phyloP scores from a whole-genome alignment of 1,140 invertebrate genomes.

The Trichonephila clavipes region DNA sequence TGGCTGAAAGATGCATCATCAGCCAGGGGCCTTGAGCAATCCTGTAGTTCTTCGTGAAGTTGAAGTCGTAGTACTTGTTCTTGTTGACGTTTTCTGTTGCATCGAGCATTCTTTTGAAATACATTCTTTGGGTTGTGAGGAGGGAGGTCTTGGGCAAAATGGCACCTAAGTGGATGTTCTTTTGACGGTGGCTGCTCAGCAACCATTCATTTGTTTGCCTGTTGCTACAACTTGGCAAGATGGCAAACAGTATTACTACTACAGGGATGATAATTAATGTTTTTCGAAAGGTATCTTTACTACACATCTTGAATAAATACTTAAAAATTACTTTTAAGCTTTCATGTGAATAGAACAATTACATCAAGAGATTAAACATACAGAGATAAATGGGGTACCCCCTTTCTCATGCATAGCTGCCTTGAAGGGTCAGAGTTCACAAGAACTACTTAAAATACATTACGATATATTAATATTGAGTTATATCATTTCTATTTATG shows the following conservation, averaged over 20 bases:
- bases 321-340: not conserved
- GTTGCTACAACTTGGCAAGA: not conserved
- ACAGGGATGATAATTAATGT: not conserved
- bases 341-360: not conserved
- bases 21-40: slow-evolving; percentile 46
- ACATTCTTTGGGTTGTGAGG: slow-evolving; percentile 84
- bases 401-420: slow-evolving; percentile 40
- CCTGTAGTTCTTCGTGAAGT: slow-evolving; percentile 61
- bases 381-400: not conserved
- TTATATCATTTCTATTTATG: not conserved
- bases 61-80: slow-evolving; percentile 80
- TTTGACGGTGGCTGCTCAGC: slow-evolving; percentile 25
- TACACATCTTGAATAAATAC: not conserved
- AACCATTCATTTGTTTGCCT: slow-evolving; percentile 33
- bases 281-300: not conserved
- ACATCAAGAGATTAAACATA: slow-evolving; percentile 18
- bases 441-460: slow-evolving; percentile 15
- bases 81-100: slow-evolving; percentile 85
- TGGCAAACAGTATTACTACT: slow-evolving; percentile 3
- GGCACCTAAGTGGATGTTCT: slow-evolving; percentile 82
- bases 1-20: slow-evolving; percentile 84
- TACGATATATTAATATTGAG: not conserved
- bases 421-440: slow-evolving; percentile 58
- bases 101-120: slow-evolving; percentile 83
- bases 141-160: slow-evolving; percentile 89